phyloP scores from a whole-genome alignment of 2,797 vertebrate genomes.

The Liasis olivaceus region DNA sequence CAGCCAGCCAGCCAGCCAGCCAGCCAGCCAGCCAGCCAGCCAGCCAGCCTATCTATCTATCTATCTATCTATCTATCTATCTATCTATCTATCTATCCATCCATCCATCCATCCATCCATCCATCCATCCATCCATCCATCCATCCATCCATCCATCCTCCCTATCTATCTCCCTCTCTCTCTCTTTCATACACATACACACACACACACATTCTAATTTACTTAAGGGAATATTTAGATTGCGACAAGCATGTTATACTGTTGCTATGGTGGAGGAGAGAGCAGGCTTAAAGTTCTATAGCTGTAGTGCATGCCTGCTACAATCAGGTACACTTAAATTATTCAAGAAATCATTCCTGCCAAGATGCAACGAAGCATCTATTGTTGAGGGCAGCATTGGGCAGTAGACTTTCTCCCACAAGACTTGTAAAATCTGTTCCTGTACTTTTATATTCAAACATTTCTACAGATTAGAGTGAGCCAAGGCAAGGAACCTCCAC shows the following conservation, averaged over 20 bases:
- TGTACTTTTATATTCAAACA: constrained; percentile 29
- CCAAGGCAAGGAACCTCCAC: constrained; percentile 90
- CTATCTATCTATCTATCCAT: too few relatives aligned
- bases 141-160: too few relatives aligned
- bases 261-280: constrained; percentile 43
- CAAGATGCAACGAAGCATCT: constrained; percentile 16
- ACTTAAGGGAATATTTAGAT: constrained; percentile 24
- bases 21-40: too few relatives aligned
- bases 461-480: constrained; percentile 81
- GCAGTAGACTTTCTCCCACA: neutral
- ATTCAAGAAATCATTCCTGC: constrained; percentile 19
- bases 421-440: constrained; percentile 18
- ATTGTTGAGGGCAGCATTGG: constrained; percentile 24
- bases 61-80: too few relatives aligned
- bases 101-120: too few relatives aligned
- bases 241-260: neutral
- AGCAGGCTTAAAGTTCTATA: constrained; percentile 28
- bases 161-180: too few relatives aligned
- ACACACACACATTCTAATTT: neutral
- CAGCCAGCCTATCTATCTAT: too few relatives aligned
- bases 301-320: constrained; percentile 28
- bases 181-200: neutral
- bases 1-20: too few relatives aligned
- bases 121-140: too few relatives aligned
- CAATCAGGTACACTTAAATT: constrained; percentile 38